Evolutionary conservation across 2,113 vertebrate species (phyloP).

Genomic region (Sakesphorus luctuosus): DNA sequence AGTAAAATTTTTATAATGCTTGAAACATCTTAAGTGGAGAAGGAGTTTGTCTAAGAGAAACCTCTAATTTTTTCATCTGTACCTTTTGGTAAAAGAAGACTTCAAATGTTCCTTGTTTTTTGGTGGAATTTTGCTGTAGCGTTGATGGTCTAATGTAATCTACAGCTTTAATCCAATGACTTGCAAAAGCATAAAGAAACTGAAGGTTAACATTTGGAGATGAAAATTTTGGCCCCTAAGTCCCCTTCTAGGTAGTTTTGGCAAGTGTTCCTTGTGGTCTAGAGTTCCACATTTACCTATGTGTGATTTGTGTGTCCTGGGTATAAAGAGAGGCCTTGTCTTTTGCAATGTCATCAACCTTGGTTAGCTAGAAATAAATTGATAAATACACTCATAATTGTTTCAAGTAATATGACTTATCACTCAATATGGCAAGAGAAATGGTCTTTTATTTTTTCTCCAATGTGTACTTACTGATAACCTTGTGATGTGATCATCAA

Average conservation of each 20-base stretch:
- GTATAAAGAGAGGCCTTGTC: neutral
- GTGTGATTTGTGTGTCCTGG: neutral
- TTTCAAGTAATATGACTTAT: neutral
- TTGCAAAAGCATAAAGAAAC: neutral
- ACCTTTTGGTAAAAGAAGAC: neutral
- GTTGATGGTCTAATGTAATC: neutral
- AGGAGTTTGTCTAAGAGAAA: neutral
- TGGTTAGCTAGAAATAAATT: neutral
- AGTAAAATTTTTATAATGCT: neutral
- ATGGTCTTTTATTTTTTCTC: neutral
- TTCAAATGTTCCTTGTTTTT: neutral
- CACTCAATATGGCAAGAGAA: neutral
- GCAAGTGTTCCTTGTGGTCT: neutral
- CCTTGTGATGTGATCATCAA: neutral
- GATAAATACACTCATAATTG: neutral
- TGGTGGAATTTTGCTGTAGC: neutral
- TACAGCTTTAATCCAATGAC: neutral
- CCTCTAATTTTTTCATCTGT: neutral
- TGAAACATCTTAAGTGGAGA: neutral
- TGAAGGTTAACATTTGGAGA: neutral
- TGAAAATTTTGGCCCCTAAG: neutral
- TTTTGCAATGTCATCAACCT: neutral
- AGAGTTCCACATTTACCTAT: neutral
- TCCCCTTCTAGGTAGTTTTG: neutral
- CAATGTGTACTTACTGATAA: neutral